Evolutionary conservation across 1,140 invertebrate genomes (phyloP), one percentile per base, ranked within the genome.

Genomic region (Drosophila nigromelanica): DNA sequence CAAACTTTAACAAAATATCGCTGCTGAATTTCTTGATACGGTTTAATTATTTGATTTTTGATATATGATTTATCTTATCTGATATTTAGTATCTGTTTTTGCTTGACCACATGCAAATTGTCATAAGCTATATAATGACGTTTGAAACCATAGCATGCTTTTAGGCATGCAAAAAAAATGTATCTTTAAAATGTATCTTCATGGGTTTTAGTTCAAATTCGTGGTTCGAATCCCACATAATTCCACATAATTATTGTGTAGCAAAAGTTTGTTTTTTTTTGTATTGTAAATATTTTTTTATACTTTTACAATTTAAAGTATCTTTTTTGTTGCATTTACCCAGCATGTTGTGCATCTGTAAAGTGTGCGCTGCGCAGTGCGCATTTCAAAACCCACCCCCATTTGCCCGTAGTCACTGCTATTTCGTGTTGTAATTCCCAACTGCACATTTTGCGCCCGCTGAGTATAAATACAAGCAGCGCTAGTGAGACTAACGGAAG

Each of bases 371-470:
- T 15, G 50, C 12, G 15, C 14, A 48, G 3, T 24, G 61, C 51
- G 21, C 15, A 55, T 8, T 12, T 5, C 3, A 24, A 43, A 59
- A 68, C 4, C 24, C 42, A 68, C 62, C 80, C 80, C 18, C 15
- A 27, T 40, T 52, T 21, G 4, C 3, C 10, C 1, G 42, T 14
- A 27, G 8, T 8, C 8, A 42, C 27, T 21, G 12, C 15, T n/a
- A 0, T 4, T 7, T 21, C 1, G 11, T 5, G 54, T 71, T 87
- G 33, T 64, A 73, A 89, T 89, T 90, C 87, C 15, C 82, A 90
- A 85, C 47, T 73, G 35, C 48, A 15, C 7, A 40, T 90, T 85
- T 43, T 6, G 15, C 55, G 1, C 0, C 1, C 4, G 51, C 8
- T 4, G 10, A 7, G 33, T 71, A 76, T 89, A 91, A 62, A 90